Conservation (phyloP, 2,797 vertebrate genomes). For the Lepus townsendii region DNA sequence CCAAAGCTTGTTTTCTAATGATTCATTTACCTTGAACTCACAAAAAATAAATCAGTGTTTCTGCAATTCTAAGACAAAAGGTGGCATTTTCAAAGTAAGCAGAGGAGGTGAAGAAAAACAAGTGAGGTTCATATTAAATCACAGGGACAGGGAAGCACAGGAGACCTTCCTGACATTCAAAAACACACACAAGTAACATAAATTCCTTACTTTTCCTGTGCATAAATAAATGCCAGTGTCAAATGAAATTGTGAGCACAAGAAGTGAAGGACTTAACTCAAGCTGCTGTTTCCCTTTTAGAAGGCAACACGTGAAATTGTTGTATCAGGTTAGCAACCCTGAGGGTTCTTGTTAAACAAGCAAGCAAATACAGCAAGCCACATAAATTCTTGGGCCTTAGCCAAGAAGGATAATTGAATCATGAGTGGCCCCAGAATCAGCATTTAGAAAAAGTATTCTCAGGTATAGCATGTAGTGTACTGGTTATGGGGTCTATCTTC, state of each 20-base stretch:
- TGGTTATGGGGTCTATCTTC: not conserved
- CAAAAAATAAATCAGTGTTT: not conserved
- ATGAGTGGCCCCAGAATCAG: not conserved
- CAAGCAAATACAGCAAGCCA: not conserved
- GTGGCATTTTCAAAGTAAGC: slow-evolving; percentile 10
- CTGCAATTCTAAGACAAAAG: not conserved
- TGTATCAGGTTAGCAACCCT: not conserved
- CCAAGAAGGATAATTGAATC: not conserved
- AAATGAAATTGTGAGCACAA: not conserved
- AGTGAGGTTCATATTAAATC: slow-evolving; percentile 11
- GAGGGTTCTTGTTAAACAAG: not conserved
- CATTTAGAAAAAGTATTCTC: not conserved
- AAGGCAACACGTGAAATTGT: not conserved
- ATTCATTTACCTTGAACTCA: not conserved
- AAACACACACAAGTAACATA: not conserved
- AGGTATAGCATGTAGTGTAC: not conserved
- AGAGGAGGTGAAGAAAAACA: slow-evolving; percentile 21
- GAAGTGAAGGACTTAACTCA: not conserved
- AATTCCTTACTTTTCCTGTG: not conserved
- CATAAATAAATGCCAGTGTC: not conserved
- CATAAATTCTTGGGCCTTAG: not conserved
- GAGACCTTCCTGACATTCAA: not conserved
- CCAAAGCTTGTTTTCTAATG: slow-evolving; percentile 18
- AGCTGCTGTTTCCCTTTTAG: not conserved
- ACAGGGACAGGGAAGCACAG: not conserved